Evolutionary conservation across 2,888 invertebrate species (phyloP).

Genomic region (Drosophila mayaguana): DNA sequence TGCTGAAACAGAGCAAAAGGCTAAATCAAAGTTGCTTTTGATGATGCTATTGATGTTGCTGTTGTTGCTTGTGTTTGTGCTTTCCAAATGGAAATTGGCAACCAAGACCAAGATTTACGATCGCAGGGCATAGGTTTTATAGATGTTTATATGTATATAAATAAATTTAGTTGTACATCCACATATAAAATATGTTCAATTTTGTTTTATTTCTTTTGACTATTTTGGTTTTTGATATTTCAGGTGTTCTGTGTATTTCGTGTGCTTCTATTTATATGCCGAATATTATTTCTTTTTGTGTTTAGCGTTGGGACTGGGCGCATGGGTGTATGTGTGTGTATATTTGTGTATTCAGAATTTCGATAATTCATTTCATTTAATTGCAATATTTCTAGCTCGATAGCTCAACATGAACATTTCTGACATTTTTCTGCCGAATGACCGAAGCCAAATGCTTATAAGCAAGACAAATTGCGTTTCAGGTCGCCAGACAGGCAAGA

Average conservation of each 20-base stretch:
- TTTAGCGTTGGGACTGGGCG: constrained; percentile 6
- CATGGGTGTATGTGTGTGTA: background rate
- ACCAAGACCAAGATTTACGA: constrained; percentile 58
- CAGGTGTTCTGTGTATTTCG: constrained; percentile 58
- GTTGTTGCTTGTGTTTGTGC: constrained; percentile 22
- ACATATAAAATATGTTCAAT: constrained; percentile 17
- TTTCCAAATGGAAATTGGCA: constrained; percentile 67
- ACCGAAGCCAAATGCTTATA: constrained; percentile 44
- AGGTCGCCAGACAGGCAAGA: constrained; percentile 39
- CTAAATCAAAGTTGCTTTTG: constrained; percentile 40
- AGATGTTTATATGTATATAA: constrained; percentile 22
- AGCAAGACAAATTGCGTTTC: constrained; percentile 68
- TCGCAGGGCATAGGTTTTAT: constrained; percentile 50
- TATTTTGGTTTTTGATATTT: constrained; percentile 42
- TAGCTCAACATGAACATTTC: constrained; percentile 48
- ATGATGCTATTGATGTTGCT: constrained; percentile 27
- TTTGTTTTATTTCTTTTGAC: background rate
- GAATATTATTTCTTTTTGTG: constrained; percentile 36
- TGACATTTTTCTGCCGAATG: constrained; percentile 49
- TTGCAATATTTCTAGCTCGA: constrained; percentile 69
- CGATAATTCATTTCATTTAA: constrained; percentile 73
- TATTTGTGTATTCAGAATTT: constrained; percentile 24
- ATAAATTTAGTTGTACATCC: constrained; percentile 1
- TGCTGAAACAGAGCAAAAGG: constrained; percentile 42
- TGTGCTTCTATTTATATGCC: constrained; percentile 46